A percentile compares a stretch with the other conserved stretches of the same genome.
phyloP scores from a whole-genome alignment of 2,113 vertebrate species.

The Baryphthengus martii region DNA sequence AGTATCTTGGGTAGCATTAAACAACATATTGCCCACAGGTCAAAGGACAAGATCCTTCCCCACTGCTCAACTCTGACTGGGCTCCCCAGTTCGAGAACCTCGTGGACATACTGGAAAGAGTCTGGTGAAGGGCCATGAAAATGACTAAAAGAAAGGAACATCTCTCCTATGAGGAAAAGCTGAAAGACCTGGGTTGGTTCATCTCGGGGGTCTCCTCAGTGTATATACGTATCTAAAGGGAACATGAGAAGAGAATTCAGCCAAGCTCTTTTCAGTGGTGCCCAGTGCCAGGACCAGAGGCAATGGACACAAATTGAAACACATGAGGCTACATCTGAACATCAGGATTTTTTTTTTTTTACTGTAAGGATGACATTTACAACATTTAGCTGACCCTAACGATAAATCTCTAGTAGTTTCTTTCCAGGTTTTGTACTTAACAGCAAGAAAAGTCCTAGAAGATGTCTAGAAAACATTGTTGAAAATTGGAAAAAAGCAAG shows the following conservation, averaged over 20 bases:
- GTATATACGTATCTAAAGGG: not conserved
- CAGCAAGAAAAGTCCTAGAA: not conserved
- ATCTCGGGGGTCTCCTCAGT: not conserved
- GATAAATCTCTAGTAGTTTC: not conserved
- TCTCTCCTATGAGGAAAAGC: not conserved
- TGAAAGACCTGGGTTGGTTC: not conserved
- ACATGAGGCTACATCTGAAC: not conserved
- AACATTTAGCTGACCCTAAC: not conserved
- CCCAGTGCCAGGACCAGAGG: not conserved
- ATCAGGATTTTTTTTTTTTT: not conserved
- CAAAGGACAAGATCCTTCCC: not conserved
- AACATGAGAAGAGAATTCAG: fast-evolving
- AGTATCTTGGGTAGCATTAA: not conserved
- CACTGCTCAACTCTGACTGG: not conserved
- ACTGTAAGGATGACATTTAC: not conserved
- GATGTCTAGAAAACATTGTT: not conserved
- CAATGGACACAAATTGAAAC: not conserved
- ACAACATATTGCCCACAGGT: not conserved
- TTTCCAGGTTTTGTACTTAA: not conserved
- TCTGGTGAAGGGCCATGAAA: not conserved
- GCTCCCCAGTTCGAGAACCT: not conserved
- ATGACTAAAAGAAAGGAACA: not conserved
- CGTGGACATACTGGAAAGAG: not conserved
- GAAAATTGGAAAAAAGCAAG: not conserved
- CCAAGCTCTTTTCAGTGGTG: not conserved